phyloP scores from a whole-genome alignment of 2,888 invertebrate genomes.

The Trachelus stipa region DNA sequence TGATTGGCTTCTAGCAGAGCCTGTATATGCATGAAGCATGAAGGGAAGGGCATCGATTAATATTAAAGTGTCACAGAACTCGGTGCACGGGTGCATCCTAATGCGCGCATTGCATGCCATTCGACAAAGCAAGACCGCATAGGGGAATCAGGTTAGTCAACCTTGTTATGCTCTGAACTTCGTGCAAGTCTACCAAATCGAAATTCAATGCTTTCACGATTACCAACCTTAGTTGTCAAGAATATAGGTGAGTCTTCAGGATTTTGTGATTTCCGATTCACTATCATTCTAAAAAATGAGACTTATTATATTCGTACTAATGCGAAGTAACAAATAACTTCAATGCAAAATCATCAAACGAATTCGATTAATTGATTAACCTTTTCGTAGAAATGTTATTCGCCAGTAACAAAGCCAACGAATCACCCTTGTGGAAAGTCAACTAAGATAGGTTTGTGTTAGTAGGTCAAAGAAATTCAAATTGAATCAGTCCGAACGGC shows the following conservation, averaged over 20 bases:
- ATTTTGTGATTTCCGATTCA: not conserved
- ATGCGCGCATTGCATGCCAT: constrained; percentile 40
- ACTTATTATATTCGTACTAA: not conserved
- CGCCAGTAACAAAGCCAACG: not conserved
- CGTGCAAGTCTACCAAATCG: not conserved
- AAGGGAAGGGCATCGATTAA: constrained; percentile 33
- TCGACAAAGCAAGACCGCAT: not conserved
- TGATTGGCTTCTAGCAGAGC: constrained; percentile 32
- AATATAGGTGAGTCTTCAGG: not conserved
- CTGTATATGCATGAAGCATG: constrained; percentile 37
- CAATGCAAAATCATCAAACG: not conserved
- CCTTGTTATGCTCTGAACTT: not conserved
- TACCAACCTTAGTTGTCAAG: not conserved
- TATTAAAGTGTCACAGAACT: constrained; percentile 37
- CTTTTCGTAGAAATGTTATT: not conserved
- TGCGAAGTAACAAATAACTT: not conserved
- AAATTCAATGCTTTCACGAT: not conserved
- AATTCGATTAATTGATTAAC: not conserved
- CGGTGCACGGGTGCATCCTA: constrained; percentile 35
- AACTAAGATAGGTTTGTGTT: not conserved
- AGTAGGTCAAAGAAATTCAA: not conserved
- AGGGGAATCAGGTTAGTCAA: not conserved
- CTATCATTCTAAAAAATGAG: not conserved
- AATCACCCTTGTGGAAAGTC: not conserved
- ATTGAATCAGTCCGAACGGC: not conserved